phyloP scores from a whole-genome alignment of 1,140 invertebrate species.

The Palaemon carinicauda region DNA sequence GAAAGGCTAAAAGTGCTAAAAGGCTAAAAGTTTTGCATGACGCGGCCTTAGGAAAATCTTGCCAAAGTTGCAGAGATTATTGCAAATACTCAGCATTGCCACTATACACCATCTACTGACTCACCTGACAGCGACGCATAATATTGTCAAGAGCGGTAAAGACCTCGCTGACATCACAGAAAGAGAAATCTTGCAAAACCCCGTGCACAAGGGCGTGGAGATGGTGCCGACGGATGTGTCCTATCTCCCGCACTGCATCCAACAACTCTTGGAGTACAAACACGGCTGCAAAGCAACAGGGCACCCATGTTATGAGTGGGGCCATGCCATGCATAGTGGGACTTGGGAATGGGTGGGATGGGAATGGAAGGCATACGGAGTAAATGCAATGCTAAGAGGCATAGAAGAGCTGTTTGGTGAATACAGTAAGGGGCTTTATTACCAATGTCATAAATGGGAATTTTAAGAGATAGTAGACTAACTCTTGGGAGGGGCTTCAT shows the following conservation, averaged over 20 bases:
- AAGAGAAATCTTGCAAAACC: background rate
- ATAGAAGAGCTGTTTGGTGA: background rate
- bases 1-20: too few relatives aligned
- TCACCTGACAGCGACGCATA: conserved; percentile 16
- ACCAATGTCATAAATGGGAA: background rate
- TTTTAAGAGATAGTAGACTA: too few relatives aligned
- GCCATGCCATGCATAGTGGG: background rate
- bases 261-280: background rate
- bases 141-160: background rate
- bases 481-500: too few relatives aligned
- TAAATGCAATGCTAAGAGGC: too few relatives aligned
- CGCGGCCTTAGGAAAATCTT: too few relatives aligned
- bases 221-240: background rate
- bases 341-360: background rate
- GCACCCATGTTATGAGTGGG: conserved; percentile 9
- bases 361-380: background rate
- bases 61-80: background rate
- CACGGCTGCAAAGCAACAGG: background rate
- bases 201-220: conserved; percentile 10
- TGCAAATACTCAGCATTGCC: background rate
- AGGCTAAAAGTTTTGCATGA: too few relatives aligned
- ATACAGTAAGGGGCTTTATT: background rate
- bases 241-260: conserved; percentile 9
- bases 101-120: background rate
- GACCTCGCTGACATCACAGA: background rate